Evolutionary conservation across 2,888 invertebrate genomes (phyloP).

Genomic region (Psococerastis gibbosa): DNA sequence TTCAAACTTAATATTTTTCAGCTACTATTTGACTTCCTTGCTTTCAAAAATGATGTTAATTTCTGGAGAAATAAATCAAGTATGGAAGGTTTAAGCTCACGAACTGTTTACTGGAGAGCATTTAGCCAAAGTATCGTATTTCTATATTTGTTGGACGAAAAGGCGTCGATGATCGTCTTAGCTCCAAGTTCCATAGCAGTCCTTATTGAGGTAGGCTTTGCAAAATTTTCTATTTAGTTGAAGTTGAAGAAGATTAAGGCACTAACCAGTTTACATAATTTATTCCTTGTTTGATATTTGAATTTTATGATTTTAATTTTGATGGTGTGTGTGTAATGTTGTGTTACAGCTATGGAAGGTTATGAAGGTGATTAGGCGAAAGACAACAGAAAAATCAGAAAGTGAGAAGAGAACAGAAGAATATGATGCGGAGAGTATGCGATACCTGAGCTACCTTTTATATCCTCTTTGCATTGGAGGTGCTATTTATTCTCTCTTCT

Average conservation of each 20-base stretch:
- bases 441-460: conserved; percentile 69
- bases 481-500: conserved; percentile 80
- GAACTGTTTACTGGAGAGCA: conserved; percentile 83
- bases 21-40: conserved; percentile 88
- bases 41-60: conserved; percentile 92
- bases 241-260: too few species aligned
- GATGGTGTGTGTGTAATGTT: too few species aligned
- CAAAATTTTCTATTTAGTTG: conserved; percentile 1
- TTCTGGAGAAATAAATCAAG: conserved; percentile 81
- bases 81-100: conserved; percentile 74
- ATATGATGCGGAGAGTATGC: conserved; percentile 86
- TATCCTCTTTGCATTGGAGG: conserved; percentile 77
- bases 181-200: conserved; percentile 72
- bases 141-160: conserved; percentile 78
- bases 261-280: too few species aligned
- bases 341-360: conserved; percentile 74
- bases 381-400: conserved; percentile 21
- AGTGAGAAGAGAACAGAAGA: conserved; percentile 59
- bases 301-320: conserved; percentile 12
- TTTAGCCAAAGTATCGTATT: conserved; percentile 85
- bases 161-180: conserved; percentile 74
- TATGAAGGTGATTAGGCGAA: conserved; percentile 49
- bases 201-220: conserved; percentile 57
- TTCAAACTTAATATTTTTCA: conserved; percentile 28
- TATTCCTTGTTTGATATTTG: too few species aligned